Evolutionary conservation across 2,888 invertebrate species (phyloP).

Genomic region (Dryobotodes eremita): DNA sequence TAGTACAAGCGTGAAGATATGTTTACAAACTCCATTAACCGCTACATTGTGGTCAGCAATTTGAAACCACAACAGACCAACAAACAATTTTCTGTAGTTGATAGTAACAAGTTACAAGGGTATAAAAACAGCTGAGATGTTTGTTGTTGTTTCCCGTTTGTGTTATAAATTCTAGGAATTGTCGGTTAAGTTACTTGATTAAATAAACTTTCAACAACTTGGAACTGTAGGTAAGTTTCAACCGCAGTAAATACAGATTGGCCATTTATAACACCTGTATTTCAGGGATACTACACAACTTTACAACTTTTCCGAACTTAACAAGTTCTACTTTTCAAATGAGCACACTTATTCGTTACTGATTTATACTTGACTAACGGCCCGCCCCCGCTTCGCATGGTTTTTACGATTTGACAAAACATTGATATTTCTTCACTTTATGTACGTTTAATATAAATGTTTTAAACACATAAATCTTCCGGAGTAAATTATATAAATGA

Average conservation of each 20-base stretch:
- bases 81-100: slow-evolving; percentile 1
- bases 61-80: slow-evolving; percentile 9
- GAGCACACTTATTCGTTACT: neutral
- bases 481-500: too few relatives aligned
- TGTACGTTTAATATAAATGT: too few relatives aligned
- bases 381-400: neutral
- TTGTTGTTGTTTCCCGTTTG: slow-evolving; percentile 5
- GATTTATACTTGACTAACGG: neutral
- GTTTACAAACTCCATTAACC: too few relatives aligned
- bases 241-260: neutral
- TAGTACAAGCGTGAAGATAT: neutral
- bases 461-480: too few relatives aligned
- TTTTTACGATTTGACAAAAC: neutral
- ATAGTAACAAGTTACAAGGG: slow-evolving; percentile 15
- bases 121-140: slow-evolving; percentile 23
- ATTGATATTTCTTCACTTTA: too few relatives aligned
- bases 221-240: neutral
- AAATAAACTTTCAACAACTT: slow-evolving; percentile 31
- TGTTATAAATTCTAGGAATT: slow-evolving; percentile 8
- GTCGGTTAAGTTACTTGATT: slow-evolving; percentile 31
- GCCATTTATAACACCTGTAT: neutral
- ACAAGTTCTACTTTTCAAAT: neutral
- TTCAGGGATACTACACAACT: neutral
- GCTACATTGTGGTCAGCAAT: too few relatives aligned
- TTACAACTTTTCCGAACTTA: neutral